These are phyloP conservation scores for Pentalonia nigronervosa DNA, from an alignment of 1,140 invertebrate species.

Conservation along the genomic window DNA sequence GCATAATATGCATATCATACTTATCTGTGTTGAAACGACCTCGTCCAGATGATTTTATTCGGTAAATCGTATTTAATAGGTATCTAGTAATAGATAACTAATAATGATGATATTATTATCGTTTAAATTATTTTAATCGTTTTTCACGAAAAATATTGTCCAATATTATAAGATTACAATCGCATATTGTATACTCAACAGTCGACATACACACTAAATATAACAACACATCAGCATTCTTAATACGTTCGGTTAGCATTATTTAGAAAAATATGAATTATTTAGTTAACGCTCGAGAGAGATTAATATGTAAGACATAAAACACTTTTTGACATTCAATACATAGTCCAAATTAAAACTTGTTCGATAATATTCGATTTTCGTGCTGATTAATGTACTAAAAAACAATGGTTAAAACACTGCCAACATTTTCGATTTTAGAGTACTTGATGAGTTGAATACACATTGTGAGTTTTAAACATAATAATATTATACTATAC, in stretches of 20 bases:
- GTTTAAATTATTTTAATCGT: background rate
- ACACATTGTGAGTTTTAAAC: conserved; percentile 15
- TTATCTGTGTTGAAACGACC: background rate
- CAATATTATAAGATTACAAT: background rate
- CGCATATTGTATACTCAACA: background rate
- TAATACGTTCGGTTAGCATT: background rate
- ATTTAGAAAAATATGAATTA: conserved; percentile 49
- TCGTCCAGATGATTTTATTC: background rate
- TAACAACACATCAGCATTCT: background rate
- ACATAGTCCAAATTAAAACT: conserved; percentile 54
- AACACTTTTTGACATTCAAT: conserved; percentile 37
- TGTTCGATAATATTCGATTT: conserved; percentile 52
- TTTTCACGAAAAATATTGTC: background rate
- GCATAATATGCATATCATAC: background rate
- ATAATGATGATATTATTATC: background rate
- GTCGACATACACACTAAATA: background rate
- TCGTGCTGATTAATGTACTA: conserved; percentile 42
- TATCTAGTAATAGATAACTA: background rate
- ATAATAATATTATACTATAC: background rate
- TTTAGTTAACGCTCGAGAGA: background rate
- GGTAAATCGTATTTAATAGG: background rate
- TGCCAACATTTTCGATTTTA: conserved; percentile 54
- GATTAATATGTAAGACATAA: conserved; percentile 31
- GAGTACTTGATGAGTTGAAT: conserved; percentile 41
- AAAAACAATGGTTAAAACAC: conserved; percentile 44